Evolutionary conservation across 2,113 vertebrate species (phyloP).

Genomic region (Hypanus sabinus): DNA sequence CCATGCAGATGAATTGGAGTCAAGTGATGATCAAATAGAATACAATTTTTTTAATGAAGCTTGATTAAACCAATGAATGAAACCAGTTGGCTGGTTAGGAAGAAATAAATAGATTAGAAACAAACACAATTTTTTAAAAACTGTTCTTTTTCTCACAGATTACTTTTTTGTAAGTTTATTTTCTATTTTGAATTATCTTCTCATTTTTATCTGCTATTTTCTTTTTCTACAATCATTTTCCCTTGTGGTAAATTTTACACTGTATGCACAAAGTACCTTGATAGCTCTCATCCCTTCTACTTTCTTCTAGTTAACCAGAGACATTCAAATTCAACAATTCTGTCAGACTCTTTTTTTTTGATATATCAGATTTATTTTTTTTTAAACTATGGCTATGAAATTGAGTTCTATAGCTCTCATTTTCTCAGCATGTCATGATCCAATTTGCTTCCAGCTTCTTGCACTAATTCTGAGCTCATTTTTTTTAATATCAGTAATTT

Average conservation of each 20-base stretch:
- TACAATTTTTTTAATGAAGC: not conserved
- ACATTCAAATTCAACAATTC: not conserved
- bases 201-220: not conserved
- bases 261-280: not conserved
- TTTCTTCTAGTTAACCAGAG: not conserved
- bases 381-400: not conserved
- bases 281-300: not conserved
- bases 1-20: too few relatives aligned
- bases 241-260: not conserved
- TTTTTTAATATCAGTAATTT: too few relatives aligned
- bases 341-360: not conserved
- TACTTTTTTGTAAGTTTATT: not conserved
- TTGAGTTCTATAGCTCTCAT: not conserved
- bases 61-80: not conserved
- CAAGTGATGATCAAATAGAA: too few relatives aligned
- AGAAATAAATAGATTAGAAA: not conserved
- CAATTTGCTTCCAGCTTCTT: too few relatives aligned
- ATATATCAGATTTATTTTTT: not conserved
- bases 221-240: not conserved
- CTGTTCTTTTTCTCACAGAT: not conserved
- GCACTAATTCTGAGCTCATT: too few relatives aligned
- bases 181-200: not conserved
- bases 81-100: not conserved
- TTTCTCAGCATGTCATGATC: too few relatives aligned
- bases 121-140: not conserved